Percentiles rank a stretch among this genome's conserved stretches.
Evolutionary conservation across 1,140 invertebrate species (phyloP).

Genomic region (Schlechtendalia chinensis): DNA sequence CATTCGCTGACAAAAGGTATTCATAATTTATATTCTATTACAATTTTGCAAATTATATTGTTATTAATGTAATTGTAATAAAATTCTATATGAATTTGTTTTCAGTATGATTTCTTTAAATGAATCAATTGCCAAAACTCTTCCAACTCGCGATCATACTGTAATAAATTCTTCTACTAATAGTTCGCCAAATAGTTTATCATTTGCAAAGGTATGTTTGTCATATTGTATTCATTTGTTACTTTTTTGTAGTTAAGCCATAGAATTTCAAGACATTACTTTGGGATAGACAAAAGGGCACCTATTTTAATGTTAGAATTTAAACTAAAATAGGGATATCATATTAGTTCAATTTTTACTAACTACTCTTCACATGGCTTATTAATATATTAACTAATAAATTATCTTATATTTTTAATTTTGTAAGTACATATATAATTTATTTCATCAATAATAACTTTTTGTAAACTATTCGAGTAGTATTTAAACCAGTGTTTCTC

Average conservation of each 20-base stretch:
- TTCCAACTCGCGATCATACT: neutral
- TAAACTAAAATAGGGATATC: too few species aligned
- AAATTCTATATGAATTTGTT: neutral
- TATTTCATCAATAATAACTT: too few species aligned
- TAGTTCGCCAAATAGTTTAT: constrained; percentile 37
- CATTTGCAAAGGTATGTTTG: constrained; percentile 33
- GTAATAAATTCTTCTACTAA: neutral
- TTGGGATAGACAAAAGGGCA: too few species aligned
- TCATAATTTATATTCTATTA: neutral
- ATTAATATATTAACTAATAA: too few species aligned
- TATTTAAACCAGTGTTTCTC: too few species aligned
- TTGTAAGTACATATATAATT: too few species aligned
- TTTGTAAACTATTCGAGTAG: too few species aligned
- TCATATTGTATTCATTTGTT: neutral
- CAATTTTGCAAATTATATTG: neutral
- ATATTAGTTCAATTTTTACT: too few species aligned
- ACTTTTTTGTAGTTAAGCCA: neutral
- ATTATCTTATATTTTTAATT: too few species aligned
- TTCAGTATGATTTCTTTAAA: constrained; percentile 33
- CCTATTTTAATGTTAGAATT: too few species aligned
- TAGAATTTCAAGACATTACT: too few species aligned
- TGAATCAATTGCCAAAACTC: constrained; percentile 20
- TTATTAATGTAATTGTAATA: neutral
- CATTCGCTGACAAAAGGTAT: constrained; percentile 42
- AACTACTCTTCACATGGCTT: too few species aligned